Conservation (phyloP, 2,797 vertebrate species). For the Podarcis siculus region DNA sequence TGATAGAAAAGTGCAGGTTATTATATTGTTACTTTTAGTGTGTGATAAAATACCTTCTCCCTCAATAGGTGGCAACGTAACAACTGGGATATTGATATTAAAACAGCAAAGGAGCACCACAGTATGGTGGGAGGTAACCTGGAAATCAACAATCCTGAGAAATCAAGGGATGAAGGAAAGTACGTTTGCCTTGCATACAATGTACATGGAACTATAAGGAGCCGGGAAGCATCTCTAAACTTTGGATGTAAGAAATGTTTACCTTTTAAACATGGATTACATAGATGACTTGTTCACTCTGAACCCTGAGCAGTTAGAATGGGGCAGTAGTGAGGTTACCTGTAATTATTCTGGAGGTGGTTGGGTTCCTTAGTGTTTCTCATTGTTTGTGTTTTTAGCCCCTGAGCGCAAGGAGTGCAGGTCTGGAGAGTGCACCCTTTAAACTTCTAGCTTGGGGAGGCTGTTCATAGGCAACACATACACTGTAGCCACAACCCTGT, state of each 20-base stretch:
- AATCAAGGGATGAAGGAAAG: constrained; percentile 85
- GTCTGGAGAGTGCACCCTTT: no score
- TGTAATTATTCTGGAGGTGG: no score
- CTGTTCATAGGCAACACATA: no score
- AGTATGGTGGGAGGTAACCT: constrained; percentile 90
- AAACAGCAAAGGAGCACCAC: constrained; percentile 82
- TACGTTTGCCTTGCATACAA: constrained; percentile 92
- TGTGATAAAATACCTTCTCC: constrained; percentile 24
- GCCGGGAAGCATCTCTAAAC: constrained; percentile 87
- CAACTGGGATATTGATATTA: constrained; percentile 81
- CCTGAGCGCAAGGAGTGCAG: no score
- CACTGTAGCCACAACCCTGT: no score
- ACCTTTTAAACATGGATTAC: neutral
- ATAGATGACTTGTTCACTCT: neutral
- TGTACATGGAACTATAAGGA: constrained; percentile 87
- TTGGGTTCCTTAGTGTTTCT: no score
- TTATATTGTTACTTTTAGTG: neutral
- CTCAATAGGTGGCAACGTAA: constrained; percentile 88
- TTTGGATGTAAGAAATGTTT: constrained; percentile 91
- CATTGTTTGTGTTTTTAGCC: no score
- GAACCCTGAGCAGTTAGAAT: no score
- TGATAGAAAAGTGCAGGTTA: neutral
- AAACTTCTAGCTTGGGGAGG: no score
- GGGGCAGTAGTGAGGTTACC: no score
- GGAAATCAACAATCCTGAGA: constrained; percentile 89